phyloP scores from a whole-genome alignment of 2,888 invertebrate genomes.

The Agrochola lychnidis region DNA sequence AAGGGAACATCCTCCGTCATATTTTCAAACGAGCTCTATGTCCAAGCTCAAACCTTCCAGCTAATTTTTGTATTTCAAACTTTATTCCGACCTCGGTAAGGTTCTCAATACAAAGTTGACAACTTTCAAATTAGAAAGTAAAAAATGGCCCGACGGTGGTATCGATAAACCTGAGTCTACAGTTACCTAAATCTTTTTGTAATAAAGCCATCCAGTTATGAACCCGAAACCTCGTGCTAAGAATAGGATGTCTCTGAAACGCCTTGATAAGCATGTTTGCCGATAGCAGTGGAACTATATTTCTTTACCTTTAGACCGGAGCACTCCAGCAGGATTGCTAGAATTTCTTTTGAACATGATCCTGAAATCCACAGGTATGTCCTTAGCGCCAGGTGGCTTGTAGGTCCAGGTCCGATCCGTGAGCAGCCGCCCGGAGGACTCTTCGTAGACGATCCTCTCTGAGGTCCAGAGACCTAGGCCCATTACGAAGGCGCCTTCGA shows the following conservation, averaged over 20 bases:
- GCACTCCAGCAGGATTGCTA: constrained; percentile 91
- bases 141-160: not conserved
- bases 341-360: constrained; percentile 91
- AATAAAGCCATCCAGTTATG: not conserved
- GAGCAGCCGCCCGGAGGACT: constrained; percentile 90
- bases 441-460: constrained; percentile 92
- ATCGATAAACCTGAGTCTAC: not conserved
- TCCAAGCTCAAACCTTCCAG: not conserved
- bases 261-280: not conserved
- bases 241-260: not conserved
- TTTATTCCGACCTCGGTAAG: not conserved
- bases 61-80: not conserved
- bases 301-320: constrained; percentile 92
- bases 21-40: not conserved
- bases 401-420: constrained; percentile 94
- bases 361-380: constrained; percentile 93
- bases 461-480: constrained; percentile 93
- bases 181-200: not conserved
- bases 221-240: not conserved
- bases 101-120: not conserved
- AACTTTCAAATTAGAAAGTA: not conserved
- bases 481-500: constrained; percentile 94
- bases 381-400: constrained; percentile 93
- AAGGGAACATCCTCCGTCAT: not conserved
- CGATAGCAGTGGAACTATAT: too few relatives aligned